phyloP scores from a whole-genome alignment of 2,888 invertebrate genomes.

The Leuctra nigra region DNA sequence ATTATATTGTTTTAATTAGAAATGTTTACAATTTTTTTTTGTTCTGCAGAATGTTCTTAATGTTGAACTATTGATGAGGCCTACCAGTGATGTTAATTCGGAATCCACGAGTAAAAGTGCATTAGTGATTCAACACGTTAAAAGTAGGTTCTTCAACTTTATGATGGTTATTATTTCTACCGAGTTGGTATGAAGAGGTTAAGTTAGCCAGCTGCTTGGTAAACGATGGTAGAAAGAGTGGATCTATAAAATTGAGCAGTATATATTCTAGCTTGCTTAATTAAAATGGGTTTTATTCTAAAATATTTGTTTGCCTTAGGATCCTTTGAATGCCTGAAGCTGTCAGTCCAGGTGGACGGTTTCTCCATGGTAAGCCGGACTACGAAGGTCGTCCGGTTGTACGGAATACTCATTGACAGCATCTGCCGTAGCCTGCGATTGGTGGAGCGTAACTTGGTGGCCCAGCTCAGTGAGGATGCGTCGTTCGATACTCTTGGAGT shows the following conservation, averaged over 20 bases:
- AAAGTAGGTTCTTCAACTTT: conserved; percentile 53
- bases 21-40: conserved; percentile 17
- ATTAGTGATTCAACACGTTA: conserved; percentile 55
- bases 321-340: conserved; percentile 45
- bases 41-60: conserved; percentile 51
- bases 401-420: conserved; percentile 68
- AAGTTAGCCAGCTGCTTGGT: too few species aligned
- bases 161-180: too few species aligned
- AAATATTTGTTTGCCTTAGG: too few species aligned
- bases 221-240: too few species aligned
- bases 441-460: conserved; percentile 55
- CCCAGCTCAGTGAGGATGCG: conserved; percentile 42
- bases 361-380: conserved; percentile 62
- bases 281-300: background rate
- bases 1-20: conserved; percentile 11
- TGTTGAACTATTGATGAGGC: conserved; percentile 54
- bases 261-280: background rate
- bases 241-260: background rate
- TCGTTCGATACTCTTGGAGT: conserved; percentile 38
- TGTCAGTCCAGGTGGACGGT: conserved; percentile 61
- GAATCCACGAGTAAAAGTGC: conserved; percentile 43
- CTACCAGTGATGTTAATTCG: conserved; percentile 51
- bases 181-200: too few species aligned
- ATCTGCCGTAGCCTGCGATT: conserved; percentile 62
- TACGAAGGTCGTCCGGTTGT: conserved; percentile 56